A percentile compares a stretch with the other conserved stretches of the same genome.
Conservation (phyloP, 1,140 invertebrate species). For the Pseudobourletiella spinata region DNA sequence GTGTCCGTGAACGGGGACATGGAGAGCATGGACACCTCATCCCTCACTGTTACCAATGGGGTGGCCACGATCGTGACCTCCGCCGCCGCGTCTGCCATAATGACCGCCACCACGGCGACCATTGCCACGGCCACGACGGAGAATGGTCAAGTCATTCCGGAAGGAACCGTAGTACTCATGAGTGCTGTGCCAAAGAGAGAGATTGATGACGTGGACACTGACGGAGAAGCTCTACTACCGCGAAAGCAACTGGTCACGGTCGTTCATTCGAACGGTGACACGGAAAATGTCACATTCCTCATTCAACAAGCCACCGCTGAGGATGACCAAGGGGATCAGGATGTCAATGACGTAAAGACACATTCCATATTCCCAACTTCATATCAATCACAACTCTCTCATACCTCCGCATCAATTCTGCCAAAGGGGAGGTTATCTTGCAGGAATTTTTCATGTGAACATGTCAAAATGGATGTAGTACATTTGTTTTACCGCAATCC, state of each 20-base stretch:
- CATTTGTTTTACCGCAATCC: too few species aligned
- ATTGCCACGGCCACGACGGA: constrained; percentile 22
- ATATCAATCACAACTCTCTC: too few species aligned
- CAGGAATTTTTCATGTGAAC: too few species aligned
- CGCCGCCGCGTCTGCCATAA: constrained; percentile 6
- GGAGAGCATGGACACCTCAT: constrained; percentile 6
- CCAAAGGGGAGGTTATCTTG: too few species aligned
- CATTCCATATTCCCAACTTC: too few species aligned
- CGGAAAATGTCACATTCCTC: constrained; percentile 44
- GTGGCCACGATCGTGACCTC: constrained; percentile 20
- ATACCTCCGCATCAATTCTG: too few species aligned
- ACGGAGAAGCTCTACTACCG: constrained; percentile 43
- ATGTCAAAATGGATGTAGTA: too few species aligned
- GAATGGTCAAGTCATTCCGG: constrained; percentile 27
- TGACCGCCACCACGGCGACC: constrained; percentile 22
- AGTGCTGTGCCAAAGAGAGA: constrained; percentile 33
- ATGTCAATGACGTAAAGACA: constrained; percentile 1
- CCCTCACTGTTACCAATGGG: constrained; percentile 21
- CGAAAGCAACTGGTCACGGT: constrained; percentile 49
- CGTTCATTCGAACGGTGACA: constrained; percentile 47
- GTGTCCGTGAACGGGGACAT: constrained; percentile 16
- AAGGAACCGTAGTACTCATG: constrained; percentile 35
- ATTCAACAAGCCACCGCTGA: constrained; percentile 34
- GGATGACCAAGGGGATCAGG: constrained; percentile 23
- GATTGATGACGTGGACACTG: constrained; percentile 37